Evolutionary conservation across 2,888 invertebrate species (phyloP).

Genomic region (Drosophila dives): DNA sequence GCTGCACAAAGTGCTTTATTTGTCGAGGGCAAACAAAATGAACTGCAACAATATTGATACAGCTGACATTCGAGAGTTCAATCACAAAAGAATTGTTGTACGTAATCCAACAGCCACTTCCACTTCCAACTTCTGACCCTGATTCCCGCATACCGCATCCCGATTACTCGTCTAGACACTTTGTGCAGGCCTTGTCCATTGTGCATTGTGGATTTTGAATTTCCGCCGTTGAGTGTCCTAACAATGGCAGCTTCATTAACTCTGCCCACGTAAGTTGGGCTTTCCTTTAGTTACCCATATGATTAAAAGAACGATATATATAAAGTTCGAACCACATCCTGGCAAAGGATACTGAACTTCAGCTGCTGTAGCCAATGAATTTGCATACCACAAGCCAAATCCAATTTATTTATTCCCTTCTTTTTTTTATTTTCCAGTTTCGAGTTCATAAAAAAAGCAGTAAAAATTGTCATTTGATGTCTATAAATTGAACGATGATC

Average conservation of each 20-base stretch:
- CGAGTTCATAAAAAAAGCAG: slow-evolving; percentile 49
- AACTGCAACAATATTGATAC: slow-evolving; percentile 80
- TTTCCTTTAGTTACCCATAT: slow-evolving; percentile 33
- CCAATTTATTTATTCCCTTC: slow-evolving; percentile 45
- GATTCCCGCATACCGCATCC: neutral
- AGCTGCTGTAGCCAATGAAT: slow-evolving; percentile 23
- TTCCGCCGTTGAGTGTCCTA: slow-evolving; percentile 27
- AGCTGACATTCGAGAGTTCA: slow-evolving; percentile 69
- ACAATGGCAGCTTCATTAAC: slow-evolving; percentile 64
- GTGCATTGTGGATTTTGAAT: slow-evolving; percentile 50
- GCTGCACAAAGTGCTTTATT: slow-evolving; percentile 76
- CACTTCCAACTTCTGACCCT: slow-evolving; percentile 8
- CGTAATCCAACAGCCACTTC: slow-evolving; percentile 20
- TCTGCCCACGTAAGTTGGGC: slow-evolving; percentile 48
- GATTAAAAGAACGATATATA: slow-evolving; percentile 38
- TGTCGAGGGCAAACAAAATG: slow-evolving; percentile 77
- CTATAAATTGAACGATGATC: slow-evolving; percentile 59
- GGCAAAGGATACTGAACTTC: neutral
- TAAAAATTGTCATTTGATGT: slow-evolving; percentile 57
- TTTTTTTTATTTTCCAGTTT: slow-evolving; percentile 17
- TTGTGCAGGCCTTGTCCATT: slow-evolving; percentile 18
- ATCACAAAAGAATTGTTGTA: slow-evolving; percentile 66
- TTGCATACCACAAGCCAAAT: slow-evolving; percentile 44
- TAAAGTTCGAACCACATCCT: slow-evolving; percentile 9
- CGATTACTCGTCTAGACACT: slow-evolving; percentile 44